phyloP scores from a whole-genome alignment of 2,113 vertebrate species.

The Grammomys surdaster region DNA sequence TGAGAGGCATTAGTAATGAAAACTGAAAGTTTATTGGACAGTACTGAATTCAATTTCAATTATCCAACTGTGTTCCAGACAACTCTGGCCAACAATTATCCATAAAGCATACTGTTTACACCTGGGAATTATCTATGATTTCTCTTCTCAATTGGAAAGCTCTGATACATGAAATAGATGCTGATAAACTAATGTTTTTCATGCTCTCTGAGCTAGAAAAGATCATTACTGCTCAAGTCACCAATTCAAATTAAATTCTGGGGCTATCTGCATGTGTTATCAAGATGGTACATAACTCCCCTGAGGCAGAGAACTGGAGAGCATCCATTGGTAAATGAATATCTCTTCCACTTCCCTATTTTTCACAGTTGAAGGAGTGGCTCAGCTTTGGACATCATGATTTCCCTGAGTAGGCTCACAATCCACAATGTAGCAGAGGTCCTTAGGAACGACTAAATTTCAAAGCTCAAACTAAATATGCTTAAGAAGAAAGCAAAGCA shows the following conservation, averaged over 20 bases:
- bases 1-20: neutral
- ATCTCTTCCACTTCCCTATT: neutral
- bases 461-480: neutral
- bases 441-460: neutral
- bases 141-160: slow-evolving; percentile 30
- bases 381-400: neutral
- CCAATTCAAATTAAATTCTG: slow-evolving; percentile 54
- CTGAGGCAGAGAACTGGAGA: neutral
- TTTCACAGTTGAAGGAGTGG: slow-evolving; percentile 11
- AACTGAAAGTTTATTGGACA: slow-evolving; percentile 2
- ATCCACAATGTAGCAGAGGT: neutral
- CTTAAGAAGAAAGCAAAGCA: neutral
- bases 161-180: slow-evolving; percentile 41
- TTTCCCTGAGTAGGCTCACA: neutral
- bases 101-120: neutral
- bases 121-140: neutral
- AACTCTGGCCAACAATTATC: neutral
- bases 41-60: slow-evolving; percentile 25
- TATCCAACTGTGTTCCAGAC: slow-evolving; percentile 7
- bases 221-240: slow-evolving; percentile 46
- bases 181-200: slow-evolving; percentile 22
- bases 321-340: neutral
- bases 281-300: neutral
- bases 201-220: slow-evolving; percentile 53
- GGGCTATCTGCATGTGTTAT: neutral